Percentiles rank a stretch among this genome's conserved stretches.
Evolutionary conservation across 1,140 invertebrate species (phyloP).

Genomic region (Cardiocondyla obscurior): DNA sequence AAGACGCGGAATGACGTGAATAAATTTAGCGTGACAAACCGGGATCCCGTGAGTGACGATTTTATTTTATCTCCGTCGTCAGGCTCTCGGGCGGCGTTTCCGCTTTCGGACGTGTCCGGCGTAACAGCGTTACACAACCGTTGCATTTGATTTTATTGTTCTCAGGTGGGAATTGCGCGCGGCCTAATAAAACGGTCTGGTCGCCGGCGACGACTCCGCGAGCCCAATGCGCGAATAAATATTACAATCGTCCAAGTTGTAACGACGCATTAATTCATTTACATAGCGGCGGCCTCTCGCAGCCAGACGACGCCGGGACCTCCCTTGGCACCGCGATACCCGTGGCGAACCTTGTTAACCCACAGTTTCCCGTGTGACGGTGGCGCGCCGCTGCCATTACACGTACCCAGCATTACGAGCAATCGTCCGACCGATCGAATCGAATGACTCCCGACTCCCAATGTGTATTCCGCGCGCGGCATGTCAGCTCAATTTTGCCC

Average conservation of each 20-base stretch:
- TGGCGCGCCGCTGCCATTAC: constrained; percentile 30
- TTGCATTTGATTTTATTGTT: background rate
- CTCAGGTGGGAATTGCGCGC: constrained; percentile 1
- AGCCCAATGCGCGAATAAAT: constrained; percentile 57
- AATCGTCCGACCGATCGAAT: constrained; percentile 63
- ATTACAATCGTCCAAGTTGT: constrained; percentile 66
- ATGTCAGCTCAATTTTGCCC: constrained; percentile 65
- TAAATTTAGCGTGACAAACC: background rate
- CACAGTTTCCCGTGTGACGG: constrained; percentile 52
- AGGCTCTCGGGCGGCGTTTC: background rate
- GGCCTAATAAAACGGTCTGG: background rate
- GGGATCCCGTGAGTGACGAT: background rate
- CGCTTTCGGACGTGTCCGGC: background rate
- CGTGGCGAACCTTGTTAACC: constrained; percentile 43
- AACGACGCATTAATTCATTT: constrained; percentile 70
- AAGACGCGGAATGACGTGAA: background rate
- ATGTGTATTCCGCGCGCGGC: constrained; percentile 53
- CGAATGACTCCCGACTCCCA: constrained; percentile 67
- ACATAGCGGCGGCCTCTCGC: constrained; percentile 56
- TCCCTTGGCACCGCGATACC: constrained; percentile 37
- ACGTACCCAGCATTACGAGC: constrained; percentile 58
- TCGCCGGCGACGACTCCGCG: background rate
- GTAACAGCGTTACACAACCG: background rate
- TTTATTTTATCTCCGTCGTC: background rate
- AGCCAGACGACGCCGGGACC: constrained; percentile 41